Evolutionary conservation across 1,140 invertebrate species (phyloP), one percentile per base, ranked within the genome.

Genomic region (Ylistrum balloti): DNA sequence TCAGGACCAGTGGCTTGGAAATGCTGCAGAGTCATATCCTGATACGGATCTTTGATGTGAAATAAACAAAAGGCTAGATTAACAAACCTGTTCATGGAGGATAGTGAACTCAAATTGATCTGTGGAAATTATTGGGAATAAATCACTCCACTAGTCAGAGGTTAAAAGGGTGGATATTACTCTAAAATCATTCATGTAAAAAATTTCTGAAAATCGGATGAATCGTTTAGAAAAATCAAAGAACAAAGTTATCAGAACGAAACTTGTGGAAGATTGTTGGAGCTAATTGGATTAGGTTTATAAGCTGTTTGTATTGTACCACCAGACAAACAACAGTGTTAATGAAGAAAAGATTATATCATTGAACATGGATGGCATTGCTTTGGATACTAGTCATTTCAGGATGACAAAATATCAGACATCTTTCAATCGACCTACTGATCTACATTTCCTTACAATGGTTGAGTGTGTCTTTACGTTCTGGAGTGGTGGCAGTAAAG

Each of bases 341-440:
- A 74, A 1, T 74, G 22, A 74, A 74, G 9, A 74, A 74, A 28
- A n/a, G 22, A 15, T 74, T 28, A 28, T 5, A 28, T 74, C 22
- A 0, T 22, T 74, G 56, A 74, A n/a, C 28, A 74, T 74, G 56
- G 56, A n/a, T 28, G 22, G 22, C n/a, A n/a, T 74, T 28, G n/a
- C 56, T n/a, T 11, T 74, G 56, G 56, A 74, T 17, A 74, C 56
- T 2, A n/a, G 28, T 74, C n/a, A 74, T 74, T 74, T 74, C 5
- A 74, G n/a, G 56, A 74, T 74, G 56, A 74, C 56, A 28, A 74
- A 74, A 74, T 74, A 74, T 74, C 28, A n/a, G 56, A 28, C 22
- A 74, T 17, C 5, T 74, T 74, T 74, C 0, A 74, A 1, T 74
- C 56, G 56, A 74, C 56, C 17, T 74, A n/a, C 56, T 74, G 56